A percentile compares a stretch with the other conserved stretches of the same genome.
Conservation (phyloP, 2,888 invertebrate species). For the Andrena trimmerana region DNA sequence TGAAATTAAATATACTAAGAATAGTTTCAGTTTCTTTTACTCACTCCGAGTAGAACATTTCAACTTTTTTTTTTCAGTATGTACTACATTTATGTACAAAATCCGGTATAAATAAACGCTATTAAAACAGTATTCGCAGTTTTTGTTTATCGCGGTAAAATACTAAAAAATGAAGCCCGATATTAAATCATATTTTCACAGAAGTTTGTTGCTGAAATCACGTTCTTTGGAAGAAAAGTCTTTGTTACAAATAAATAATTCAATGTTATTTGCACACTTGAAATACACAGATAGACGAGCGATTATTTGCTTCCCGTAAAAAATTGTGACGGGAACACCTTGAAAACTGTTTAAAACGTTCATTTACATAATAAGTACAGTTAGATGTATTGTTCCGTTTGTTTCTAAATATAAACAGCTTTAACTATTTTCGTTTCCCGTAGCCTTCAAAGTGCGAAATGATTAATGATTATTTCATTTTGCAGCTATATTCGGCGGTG, state of each 20-base stretch:
- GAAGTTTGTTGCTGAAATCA: too few relatives aligned
- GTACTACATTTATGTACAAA: constrained; percentile 24
- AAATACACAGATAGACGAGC: not conserved
- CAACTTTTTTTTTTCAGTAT: constrained; percentile 32
- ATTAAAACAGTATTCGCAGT: constrained; percentile 25
- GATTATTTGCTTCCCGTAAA: not conserved
- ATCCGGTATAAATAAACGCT: constrained; percentile 48
- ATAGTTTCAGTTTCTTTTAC: constrained; percentile 8
- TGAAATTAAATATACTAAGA: constrained; percentile 1
- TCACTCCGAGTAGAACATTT: constrained; percentile 17
- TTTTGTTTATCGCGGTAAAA: not conserved
- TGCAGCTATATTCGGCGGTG: not conserved
- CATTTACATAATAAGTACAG: constrained; percentile 38
- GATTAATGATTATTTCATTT: constrained; percentile 8
- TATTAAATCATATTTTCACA: too few relatives aligned
- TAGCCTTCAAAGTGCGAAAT: constrained; percentile 7
- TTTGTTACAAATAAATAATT: too few relatives aligned
- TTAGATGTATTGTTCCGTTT: too few relatives aligned
- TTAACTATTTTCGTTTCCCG: not conserved
- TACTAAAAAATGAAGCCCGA: not conserved
- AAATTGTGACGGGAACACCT: not conserved
- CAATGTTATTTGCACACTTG: not conserved
- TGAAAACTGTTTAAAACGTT: not conserved
- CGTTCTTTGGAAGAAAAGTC: too few relatives aligned
- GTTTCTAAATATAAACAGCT: not conserved